phyloP scores from a whole-genome alignment of 2,113 vertebrate genomes.

The Echinops telfairi region DNA sequence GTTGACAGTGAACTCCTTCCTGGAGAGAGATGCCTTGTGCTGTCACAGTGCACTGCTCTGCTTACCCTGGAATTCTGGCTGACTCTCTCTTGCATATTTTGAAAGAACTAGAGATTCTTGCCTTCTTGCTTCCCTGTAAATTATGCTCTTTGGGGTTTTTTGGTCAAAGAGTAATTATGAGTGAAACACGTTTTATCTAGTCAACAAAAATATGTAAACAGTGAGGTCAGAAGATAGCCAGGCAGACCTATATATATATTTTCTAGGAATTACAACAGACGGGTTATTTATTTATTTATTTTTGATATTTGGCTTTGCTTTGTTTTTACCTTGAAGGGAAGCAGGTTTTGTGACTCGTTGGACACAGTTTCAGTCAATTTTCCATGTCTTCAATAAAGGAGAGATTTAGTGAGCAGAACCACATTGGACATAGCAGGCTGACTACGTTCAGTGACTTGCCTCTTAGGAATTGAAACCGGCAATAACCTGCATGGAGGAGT shows the following conservation, averaged over 20 bases:
- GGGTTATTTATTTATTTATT: no score
- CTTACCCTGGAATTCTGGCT: neutral
- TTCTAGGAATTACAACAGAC: neutral
- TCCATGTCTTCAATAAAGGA: neutral
- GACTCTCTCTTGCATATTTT: slow-evolving; percentile 55
- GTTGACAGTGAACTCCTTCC: neutral
- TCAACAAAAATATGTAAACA: slow-evolving; percentile 4
- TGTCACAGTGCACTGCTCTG: neutral
- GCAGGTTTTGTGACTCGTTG: slow-evolving; percentile 41
- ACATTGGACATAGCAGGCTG: neutral
- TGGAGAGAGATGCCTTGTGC: neutral
- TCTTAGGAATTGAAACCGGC: neutral
- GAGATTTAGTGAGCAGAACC: neutral
- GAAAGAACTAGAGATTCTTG: slow-evolving; percentile 27
- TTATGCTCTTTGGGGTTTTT: slow-evolving; percentile 31
- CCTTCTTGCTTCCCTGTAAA: slow-evolving; percentile 36
- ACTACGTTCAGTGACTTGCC: neutral
- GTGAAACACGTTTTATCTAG: slow-evolving; percentile 1
- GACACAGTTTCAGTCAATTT: slow-evolving; percentile 47
- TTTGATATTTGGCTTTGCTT: neutral
- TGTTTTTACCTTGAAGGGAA: neutral
- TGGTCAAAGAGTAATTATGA: slow-evolving; percentile 10
- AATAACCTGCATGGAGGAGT: no score
- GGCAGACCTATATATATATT: neutral
- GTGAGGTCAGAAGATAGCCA: neutral